Conservation (phyloP, 2,888 invertebrate genomes). For the Ophonus ardosiacus region DNA sequence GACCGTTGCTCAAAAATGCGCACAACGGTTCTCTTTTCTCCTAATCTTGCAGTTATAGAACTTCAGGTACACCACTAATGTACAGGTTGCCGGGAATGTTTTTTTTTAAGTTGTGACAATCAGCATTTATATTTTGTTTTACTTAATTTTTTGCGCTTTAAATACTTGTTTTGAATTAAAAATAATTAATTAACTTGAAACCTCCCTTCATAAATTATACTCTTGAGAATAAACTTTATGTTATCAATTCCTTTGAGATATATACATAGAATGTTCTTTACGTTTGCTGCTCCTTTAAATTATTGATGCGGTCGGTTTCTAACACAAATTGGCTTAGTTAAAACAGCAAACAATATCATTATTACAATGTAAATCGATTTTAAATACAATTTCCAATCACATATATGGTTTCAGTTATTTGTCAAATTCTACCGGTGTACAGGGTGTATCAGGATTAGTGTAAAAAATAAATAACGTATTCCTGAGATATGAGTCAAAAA, state of each 20-base stretch:
- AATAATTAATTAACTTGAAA: slow-evolving; percentile 12
- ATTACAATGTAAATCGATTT: too few relatives aligned
- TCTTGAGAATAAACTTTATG: not conserved
- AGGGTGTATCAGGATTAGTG: too few relatives aligned
- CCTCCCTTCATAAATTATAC: not conserved
- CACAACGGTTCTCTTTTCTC: not conserved
- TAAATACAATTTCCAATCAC: too few relatives aligned
- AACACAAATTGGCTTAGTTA: not conserved
- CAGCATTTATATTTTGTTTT: not conserved
- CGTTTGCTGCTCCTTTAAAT: slow-evolving; percentile 18
- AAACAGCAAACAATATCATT: not conserved
- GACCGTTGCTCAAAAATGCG: slow-evolving; percentile 25
- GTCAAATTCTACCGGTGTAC: too few relatives aligned
- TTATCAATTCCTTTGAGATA: slow-evolving; percentile 1
- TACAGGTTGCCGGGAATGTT: not conserved
- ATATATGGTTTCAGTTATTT: too few relatives aligned
- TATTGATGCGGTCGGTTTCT: slow-evolving; percentile 4
- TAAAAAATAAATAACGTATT: too few relatives aligned
- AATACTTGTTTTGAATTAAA: not conserved
- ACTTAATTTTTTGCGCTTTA: too few relatives aligned
- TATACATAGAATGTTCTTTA: not conserved
- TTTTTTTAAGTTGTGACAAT: not conserved
- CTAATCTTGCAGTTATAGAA: not conserved
- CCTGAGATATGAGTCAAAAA: too few relatives aligned
- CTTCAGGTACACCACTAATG: not conserved